Base-by-base conservation (phyloP, 2,113 vertebrate genomes). In the Pomatostomus ruficeps region DNA sequence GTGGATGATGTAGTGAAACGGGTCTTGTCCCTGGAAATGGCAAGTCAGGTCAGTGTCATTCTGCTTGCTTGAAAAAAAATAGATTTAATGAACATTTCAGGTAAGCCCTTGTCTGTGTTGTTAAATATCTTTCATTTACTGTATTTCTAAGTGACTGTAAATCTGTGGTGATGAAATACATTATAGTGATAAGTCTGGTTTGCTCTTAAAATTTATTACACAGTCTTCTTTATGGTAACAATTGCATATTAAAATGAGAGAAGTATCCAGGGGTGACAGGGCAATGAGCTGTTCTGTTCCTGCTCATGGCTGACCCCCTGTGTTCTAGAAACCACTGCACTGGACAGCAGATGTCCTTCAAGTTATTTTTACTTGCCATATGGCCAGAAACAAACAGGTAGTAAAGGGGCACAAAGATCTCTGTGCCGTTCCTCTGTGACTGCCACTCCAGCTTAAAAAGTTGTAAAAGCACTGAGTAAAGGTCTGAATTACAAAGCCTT, bases 21-120 rank as follows among this genome's bases (percentile, higher is more conserved):
- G 75, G 84, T 99, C n/a, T 88, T 99, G 79, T 98, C 99, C 8
- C 86, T 99, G 98, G 99, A 99, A 96, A 98, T 99, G 95, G 99
- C 98, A 22, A 98, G 80, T 91, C 98, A 98, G 96, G 99, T 99
- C 93, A 98, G 98, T 97, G 11, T 28, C 31, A 12, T 55, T 73
- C 59, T 88, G 7, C 25, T 31, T 71, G 51, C 15, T 13, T 54
- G 36, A 31, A 79, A 51, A 62, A 51, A 5, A 17, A 11, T 0
- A 26, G 45, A 29, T 57, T 26, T 59, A 12, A 11, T 23, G 88
- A 58, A 42, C 17, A 13, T 4, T 54, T 16, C 11, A 7, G 40
- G 62, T 83, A 5, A 75, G 26, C n/a, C n/a, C n/a, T 58, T 63
- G 17, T 74, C 25, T 73, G 0, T 38, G 8, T 11, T 55, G 15